Conservation (phyloP, 23 tunicate species). For the Oikopleura dioica region DNA sequence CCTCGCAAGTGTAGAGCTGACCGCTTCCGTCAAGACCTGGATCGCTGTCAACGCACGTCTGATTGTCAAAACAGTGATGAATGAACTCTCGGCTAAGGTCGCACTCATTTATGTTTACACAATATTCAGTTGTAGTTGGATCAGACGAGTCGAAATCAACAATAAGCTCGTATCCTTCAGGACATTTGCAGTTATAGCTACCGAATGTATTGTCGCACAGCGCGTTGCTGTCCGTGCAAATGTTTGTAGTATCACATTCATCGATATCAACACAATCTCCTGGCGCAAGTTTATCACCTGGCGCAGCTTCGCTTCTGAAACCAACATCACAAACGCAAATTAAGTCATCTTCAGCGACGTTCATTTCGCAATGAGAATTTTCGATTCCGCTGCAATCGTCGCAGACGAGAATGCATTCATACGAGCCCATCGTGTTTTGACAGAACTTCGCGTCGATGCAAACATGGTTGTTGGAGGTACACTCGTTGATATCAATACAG, state of each 20-base stretch:
- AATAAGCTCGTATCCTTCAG: slow-evolving; percentile 12
- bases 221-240: not conserved
- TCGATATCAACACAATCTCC: not conserved
- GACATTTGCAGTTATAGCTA: not conserved
- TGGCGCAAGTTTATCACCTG: not conserved
- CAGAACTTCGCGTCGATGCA: slow-evolving; percentile 11
- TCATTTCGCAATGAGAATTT: not conserved
- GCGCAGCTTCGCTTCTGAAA: not conserved
- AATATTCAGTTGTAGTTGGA: too few relatives aligned
- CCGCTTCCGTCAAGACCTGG: too few relatives aligned
- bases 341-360: not conserved
- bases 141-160: too few relatives aligned
- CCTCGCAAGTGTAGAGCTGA: too few relatives aligned
- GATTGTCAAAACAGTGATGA: too few relatives aligned
- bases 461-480: not conserved
- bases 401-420: not conserved
- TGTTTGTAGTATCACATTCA: not conserved
- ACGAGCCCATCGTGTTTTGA: slow-evolving; percentile 7
- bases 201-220: not conserved
- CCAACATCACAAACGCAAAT: not conserved
- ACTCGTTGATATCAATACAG: slow-evolving; percentile 4
- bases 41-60: too few relatives aligned
- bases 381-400: not conserved
- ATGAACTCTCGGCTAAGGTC: too few relatives aligned
- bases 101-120: too few relatives aligned